These are phyloP conservation scores for Myotis pilosus DNA, from an alignment of 2,797 vertebrate species.

Conservation along the genomic window DNA sequence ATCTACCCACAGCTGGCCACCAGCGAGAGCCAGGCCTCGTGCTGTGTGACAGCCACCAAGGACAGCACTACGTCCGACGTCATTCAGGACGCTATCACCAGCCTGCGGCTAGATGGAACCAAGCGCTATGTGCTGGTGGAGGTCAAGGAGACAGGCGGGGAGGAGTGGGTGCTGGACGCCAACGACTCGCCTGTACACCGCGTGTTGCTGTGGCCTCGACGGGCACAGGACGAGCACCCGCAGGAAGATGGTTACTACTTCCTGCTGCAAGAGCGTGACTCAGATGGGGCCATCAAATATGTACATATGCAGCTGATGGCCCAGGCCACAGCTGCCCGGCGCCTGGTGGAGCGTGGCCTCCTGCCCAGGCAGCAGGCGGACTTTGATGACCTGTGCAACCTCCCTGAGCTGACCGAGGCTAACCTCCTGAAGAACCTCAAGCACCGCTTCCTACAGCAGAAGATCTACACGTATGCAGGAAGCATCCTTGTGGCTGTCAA, in stretches of 20 bases:
- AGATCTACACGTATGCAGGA: constrained; percentile 98
- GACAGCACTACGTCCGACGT: constrained; percentile 90
- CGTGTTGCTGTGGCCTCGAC: constrained; percentile 95
- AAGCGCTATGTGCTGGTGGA: constrained; percentile 94
- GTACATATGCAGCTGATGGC: constrained; percentile 88
- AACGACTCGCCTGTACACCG: constrained; percentile 95
- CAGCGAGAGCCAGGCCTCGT: constrained; percentile 86
- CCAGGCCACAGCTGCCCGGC: constrained; percentile 87
- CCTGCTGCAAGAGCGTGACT: constrained; percentile 92
- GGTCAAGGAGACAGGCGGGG: constrained; percentile 96
- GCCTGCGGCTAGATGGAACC: constrained; percentile 87
- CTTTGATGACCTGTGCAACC: constrained; percentile 95
- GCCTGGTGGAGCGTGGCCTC: constrained; percentile 92
- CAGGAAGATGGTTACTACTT: constrained; percentile 95
- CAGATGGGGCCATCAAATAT: constrained; percentile 93
- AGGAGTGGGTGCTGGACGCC: constrained; percentile 96
- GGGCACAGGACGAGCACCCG: constrained; percentile 93
- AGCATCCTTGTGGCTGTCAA: constrained; percentile 99
- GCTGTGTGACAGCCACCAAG: constrained; percentile 91
- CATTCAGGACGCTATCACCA: constrained; percentile 84
- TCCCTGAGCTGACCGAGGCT: constrained; percentile 92
- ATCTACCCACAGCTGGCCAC: constrained; percentile 93
- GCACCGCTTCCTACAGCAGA: constrained; percentile 93
- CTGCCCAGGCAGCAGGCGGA: constrained; percentile 93
- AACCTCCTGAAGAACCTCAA: constrained; percentile 93